These are phyloP conservation scores for Brachionus rotundiformis DNA, from an alignment of 1,140 invertebrate species.

Conservation along the genomic window DNA sequence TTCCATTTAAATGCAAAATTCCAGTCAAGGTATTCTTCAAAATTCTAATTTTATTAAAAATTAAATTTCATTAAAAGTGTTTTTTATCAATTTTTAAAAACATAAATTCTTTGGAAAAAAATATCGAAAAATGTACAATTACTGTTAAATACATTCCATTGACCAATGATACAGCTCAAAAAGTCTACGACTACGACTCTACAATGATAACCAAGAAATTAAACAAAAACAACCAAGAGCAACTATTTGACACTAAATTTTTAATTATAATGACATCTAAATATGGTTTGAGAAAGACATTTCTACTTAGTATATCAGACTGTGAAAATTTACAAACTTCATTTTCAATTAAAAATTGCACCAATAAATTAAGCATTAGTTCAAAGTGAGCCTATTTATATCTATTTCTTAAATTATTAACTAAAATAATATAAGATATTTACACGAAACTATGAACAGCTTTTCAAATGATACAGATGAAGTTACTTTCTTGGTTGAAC, in stretches of 20 bases:
- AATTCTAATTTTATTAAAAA: neutral
- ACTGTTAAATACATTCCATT: conserved; percentile 49
- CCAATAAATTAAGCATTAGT: conserved; percentile 39
- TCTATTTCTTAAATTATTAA: neutral
- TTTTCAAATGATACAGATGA: conserved; percentile 52
- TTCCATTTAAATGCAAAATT: conserved; percentile 45
- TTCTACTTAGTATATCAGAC: conserved; percentile 46
- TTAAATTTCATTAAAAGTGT: neutral
- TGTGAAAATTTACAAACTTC: conserved; percentile 49
- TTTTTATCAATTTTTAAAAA: conserved; percentile 52
- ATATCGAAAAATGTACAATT: conserved; percentile 51
- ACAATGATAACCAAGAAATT: conserved; percentile 40
- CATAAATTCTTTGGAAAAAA: conserved; percentile 45
- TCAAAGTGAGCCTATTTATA: conserved; percentile 5
- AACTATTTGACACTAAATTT: conserved; percentile 50
- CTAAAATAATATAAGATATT: conserved; percentile 9
- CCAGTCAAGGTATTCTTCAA: neutral
- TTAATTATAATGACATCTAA: conserved; percentile 37
- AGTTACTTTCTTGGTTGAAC: conserved; percentile 30
- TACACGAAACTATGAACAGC: conserved; percentile 50
- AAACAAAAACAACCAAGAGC: conserved; percentile 48
- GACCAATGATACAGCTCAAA: conserved; percentile 8
- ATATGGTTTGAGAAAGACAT: conserved; percentile 41
- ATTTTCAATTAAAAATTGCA: conserved; percentile 29
- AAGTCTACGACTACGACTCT: conserved; percentile 41